Evolutionary conservation across 2,113 vertebrate genomes (phyloP).

Genomic region (Craseonycteris thonglongyai): DNA sequence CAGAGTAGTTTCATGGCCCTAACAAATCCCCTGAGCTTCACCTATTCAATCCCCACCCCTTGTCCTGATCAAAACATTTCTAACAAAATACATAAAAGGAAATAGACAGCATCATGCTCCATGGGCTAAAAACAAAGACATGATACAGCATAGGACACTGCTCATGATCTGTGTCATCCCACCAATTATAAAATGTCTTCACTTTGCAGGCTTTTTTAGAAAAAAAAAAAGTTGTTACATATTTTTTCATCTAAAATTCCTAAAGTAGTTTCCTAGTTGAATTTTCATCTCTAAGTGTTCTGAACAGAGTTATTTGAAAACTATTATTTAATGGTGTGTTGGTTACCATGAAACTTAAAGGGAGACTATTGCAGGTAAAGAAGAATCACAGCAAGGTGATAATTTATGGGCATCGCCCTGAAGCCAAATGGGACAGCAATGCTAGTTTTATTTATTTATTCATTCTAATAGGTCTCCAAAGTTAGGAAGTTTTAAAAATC

Average conservation of each 20-base stretch:
- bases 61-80: not conserved
- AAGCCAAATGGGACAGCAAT: not conserved
- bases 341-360: not conserved
- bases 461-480: not conserved
- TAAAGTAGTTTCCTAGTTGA: not conserved
- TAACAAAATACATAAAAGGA: not conserved
- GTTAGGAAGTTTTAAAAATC: constrained; percentile 19
- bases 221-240: not conserved
- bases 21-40: not conserved
- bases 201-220: not conserved
- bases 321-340: not conserved
- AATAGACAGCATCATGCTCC: not conserved
- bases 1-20: not conserved
- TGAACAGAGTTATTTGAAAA: not conserved
- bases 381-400: not conserved
- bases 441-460: not conserved
- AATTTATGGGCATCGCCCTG: not conserved
- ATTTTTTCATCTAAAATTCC: constrained; percentile 3
- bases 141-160: not conserved
- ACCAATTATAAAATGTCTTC: not conserved
- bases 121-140: not conserved
- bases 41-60: not conserved
- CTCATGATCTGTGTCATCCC: not conserved
- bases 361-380: not conserved
- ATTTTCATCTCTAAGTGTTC: constrained; percentile 4